Percentiles rank a stretch among this genome's conserved stretches.
phyloP scores from a whole-genome alignment of 2,797 vertebrate species.

The Catostomus latipinnis region DNA sequence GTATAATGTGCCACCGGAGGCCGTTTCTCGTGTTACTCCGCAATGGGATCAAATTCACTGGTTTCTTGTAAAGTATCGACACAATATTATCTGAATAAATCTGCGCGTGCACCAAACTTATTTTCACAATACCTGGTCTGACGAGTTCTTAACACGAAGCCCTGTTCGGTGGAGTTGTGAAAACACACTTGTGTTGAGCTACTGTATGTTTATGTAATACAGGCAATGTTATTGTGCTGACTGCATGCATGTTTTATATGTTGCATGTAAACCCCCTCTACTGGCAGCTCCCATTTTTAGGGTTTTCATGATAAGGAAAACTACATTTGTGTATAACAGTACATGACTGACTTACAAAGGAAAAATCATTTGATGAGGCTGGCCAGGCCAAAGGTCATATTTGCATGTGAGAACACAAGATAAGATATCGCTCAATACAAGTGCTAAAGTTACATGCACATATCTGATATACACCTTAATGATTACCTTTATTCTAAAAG shows the following conservation, averaged over 20 bases:
- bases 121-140: slow-evolving; percentile 33
- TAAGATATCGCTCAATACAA: slow-evolving; percentile 28
- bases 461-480: slow-evolving; percentile 30
- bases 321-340: neutral
- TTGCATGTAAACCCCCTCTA: slow-evolving; percentile 45
- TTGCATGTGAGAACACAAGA: slow-evolving; percentile 45
- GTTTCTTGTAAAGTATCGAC: slow-evolving; percentile 39
- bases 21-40: slow-evolving; percentile 35
- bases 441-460: neutral
- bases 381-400: slow-evolving; percentile 48
- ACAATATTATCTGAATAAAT: slow-evolving; percentile 24
- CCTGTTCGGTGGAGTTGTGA: slow-evolving; percentile 6
- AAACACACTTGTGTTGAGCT: slow-evolving; percentile 19
- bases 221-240: neutral
- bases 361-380: neutral
- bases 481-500: neutral
- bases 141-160: slow-evolving; percentile 12
- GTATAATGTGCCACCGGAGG: slow-evolving; percentile 27
- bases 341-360: neutral
- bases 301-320: slow-evolving; percentile 3
- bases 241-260: slow-evolving; percentile 40
- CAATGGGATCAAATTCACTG: slow-evolving; percentile 46
- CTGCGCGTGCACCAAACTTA: neutral
- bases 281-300: slow-evolving; percentile 22
- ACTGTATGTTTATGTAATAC: neutral